Conservation (phyloP, 2,113 vertebrate genomes). For the Calidris pygmaea region DNA sequence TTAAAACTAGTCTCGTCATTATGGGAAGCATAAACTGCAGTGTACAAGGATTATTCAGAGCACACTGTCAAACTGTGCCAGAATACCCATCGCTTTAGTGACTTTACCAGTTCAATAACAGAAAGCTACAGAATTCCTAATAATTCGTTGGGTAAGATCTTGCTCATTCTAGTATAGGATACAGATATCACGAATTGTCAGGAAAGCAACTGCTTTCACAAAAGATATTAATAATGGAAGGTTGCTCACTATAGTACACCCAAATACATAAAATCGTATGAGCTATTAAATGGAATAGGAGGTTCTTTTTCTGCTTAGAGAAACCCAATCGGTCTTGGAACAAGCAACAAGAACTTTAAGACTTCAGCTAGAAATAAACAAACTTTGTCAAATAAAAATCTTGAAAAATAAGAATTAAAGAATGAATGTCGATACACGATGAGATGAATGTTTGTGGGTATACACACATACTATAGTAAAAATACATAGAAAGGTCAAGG, state of each 20-base stretch:
- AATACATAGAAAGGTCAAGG: not conserved
- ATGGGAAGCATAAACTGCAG: not conserved
- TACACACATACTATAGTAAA: not conserved
- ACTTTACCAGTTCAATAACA: not conserved
- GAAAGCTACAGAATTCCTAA: not conserved
- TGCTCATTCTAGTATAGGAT: not conserved
- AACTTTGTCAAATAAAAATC: not conserved
- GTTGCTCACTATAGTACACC: not conserved
- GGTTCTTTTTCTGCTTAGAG: not conserved
- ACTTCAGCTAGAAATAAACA: not conserved
- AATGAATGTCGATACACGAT: not conserved
- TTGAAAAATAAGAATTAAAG: not conserved
- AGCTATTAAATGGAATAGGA: not conserved
- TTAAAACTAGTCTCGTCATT: not conserved
- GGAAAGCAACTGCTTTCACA: not conserved
- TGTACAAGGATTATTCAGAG: not conserved
- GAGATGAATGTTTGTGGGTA: not conserved
- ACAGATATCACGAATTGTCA: not conserved
- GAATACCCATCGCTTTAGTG: not conserved
- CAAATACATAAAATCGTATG: not conserved
- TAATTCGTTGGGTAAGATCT: not conserved
- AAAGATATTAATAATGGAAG: not conserved
- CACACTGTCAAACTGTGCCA: not conserved
- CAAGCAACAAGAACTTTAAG: not conserved
- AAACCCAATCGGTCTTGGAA: not conserved